Percentiles rank a stretch among this genome's conserved stretches.
Conservation (phyloP, 2,888 invertebrate species). For the Acleris holmiana region DNA sequence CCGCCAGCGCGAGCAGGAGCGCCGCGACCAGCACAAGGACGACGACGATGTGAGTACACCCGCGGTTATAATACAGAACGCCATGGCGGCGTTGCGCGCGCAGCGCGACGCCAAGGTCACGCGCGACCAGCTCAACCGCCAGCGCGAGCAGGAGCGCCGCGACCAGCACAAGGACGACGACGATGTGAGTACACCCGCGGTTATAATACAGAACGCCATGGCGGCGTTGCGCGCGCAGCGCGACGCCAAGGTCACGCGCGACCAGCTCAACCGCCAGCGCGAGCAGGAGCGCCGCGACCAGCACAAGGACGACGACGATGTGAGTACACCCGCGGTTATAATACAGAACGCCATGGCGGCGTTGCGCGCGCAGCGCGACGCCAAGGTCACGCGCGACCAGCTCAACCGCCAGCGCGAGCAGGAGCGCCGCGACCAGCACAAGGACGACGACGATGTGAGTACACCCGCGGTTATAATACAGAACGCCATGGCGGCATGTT, state of each 20-base stretch:
- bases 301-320: constrained; percentile 66
- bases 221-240: too few relatives aligned
- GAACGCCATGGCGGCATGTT: constrained; percentile 91
- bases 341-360: constrained; percentile 98
- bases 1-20: constrained; percentile 71
- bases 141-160: constrained; percentile 62
- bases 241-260: too few relatives aligned
- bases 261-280: too few relatives aligned
- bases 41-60: constrained; percentile 62
- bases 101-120: constrained; percentile 95
- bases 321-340: constrained; percentile 65
- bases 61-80: too few relatives aligned
- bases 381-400: constrained; percentile 90
- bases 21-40: constrained; percentile 70
- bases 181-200: constrained; percentile 55
- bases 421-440: constrained; percentile 72
- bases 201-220: too few relatives aligned
- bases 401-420: constrained; percentile 77
- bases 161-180: constrained; percentile 71
- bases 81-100: constrained; percentile 96
- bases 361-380: constrained; percentile 95
- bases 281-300: constrained; percentile 77
- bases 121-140: constrained; percentile 85
- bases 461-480: neutral
- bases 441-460: constrained; percentile 65